Evolutionary conservation across 2,888 invertebrate genomes (phyloP).

Genomic region (Panopea generosa): DNA sequence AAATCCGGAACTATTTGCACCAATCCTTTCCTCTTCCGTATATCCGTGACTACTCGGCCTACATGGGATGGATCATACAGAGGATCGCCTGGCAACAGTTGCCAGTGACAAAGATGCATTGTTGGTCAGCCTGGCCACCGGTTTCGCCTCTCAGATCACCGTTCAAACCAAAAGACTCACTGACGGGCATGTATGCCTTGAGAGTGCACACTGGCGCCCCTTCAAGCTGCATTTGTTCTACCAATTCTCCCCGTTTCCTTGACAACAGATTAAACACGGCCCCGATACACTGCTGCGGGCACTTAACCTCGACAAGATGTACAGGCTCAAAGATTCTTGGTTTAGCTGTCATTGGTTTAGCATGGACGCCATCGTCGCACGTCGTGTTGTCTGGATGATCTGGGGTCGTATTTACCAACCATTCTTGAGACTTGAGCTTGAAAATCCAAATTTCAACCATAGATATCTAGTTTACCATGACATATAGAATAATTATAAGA

Average conservation of each 20-base stretch:
- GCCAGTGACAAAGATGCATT: slow-evolving; percentile 99
- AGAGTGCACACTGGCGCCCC: slow-evolving; percentile 99
- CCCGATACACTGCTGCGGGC: slow-evolving; percentile 97
- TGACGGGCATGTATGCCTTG: slow-evolving; percentile 99
- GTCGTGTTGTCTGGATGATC: slow-evolving; percentile 99
- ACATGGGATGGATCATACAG: slow-evolving; percentile 88
- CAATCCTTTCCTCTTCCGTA: slow-evolving; percentile 99
- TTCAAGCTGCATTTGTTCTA: slow-evolving; percentile 97
- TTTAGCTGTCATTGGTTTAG: slow-evolving; percentile 97
- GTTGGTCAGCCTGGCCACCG: slow-evolving; percentile 99
- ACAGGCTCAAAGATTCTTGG: slow-evolving; percentile 99
- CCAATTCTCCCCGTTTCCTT: slow-evolving; percentile 96
- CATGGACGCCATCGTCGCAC: slow-evolving; percentile 97
- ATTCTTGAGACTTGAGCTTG: too few species aligned
- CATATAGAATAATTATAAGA: too few species aligned
- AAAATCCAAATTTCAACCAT: too few species aligned
- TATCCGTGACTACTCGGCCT: slow-evolving; percentile 89
- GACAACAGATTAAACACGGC: slow-evolving; percentile 99
- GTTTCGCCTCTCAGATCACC: slow-evolving; percentile 98
- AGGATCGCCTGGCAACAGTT: slow-evolving; percentile 98
- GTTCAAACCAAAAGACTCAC: slow-evolving; percentile 99
- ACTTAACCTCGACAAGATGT: slow-evolving; percentile 98
- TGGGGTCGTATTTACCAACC: too few species aligned
- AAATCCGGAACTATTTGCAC: slow-evolving; percentile 98
- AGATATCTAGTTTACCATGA: too few species aligned